These are phyloP conservation scores for Apotomis capreana DNA, from an alignment of 2,888 invertebrate species.

Conservation along the genomic window DNA sequence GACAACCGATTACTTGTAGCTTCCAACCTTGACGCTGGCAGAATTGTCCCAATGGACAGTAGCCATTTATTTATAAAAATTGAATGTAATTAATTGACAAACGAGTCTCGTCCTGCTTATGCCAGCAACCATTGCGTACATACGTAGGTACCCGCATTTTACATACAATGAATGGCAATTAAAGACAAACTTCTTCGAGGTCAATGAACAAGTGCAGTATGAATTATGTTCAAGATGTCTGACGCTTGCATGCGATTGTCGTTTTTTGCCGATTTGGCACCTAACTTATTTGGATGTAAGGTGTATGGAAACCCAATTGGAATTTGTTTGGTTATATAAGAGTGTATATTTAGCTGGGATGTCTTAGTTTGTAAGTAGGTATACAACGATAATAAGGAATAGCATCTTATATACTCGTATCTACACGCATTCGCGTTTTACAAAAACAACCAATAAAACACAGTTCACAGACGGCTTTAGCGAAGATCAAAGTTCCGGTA, in stretches of 20 bases:
- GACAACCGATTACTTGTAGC: too few relatives aligned
- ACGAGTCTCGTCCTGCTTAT: slow-evolving; percentile 12
- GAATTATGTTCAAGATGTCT: neutral
- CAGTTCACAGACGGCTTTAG: too few relatives aligned
- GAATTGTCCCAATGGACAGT: too few relatives aligned
- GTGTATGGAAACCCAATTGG: neutral
- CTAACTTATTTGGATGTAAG: neutral
- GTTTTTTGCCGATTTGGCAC: neutral
- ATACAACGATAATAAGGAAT: too few relatives aligned
- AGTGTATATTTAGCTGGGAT: too few relatives aligned
- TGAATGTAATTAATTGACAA: slow-evolving; percentile 21
- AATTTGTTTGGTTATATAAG: neutral
- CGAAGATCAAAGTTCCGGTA: too few relatives aligned
- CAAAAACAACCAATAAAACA: too few relatives aligned
- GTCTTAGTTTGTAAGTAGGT: too few relatives aligned
- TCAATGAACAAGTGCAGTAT: neutral
- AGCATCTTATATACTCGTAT: too few relatives aligned
- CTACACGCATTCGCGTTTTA: too few relatives aligned
- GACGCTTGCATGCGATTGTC: neutral
- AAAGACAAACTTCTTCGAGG: neutral
- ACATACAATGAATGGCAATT: slow-evolving; percentile 18
- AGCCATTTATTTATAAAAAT: too few relatives aligned
- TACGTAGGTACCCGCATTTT: neutral
- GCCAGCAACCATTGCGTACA: slow-evolving; percentile 5
- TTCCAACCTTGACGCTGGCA: too few relatives aligned